These are phyloP conservation scores for Masnerella sp. DNA, from an alignment of 2,888 invertebrate genomes.

Conservation along the genomic window DNA sequence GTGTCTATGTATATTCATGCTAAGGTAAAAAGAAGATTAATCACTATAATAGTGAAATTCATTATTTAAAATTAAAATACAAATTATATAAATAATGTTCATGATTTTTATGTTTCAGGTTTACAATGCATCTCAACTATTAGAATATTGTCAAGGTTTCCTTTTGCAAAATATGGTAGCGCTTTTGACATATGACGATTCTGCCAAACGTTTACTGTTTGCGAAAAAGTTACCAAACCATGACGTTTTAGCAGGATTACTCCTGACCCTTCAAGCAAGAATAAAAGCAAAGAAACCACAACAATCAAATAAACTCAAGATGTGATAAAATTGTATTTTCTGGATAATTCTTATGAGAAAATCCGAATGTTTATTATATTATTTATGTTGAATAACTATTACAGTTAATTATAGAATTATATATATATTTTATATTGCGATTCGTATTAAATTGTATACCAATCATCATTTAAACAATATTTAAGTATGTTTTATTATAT, in stretches of 20 bases:
- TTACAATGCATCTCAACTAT: slow-evolving; percentile 89
- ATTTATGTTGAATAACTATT: background rate
- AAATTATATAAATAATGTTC: no score
- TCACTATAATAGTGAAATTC: background rate
- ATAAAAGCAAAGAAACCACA: slow-evolving; percentile 82
- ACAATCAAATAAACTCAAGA: slow-evolving; percentile 61
- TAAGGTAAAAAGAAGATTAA: slow-evolving; percentile 80
- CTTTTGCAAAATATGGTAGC: slow-evolving; percentile 96
- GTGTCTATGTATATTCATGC: slow-evolving; percentile 96
- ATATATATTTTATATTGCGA: no score
- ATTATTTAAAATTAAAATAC: background rate
- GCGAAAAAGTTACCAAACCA: slow-evolving; percentile 94
- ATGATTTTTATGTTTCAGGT: slow-evolving; percentile 80
- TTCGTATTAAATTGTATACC: no score
- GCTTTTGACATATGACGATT: slow-evolving; percentile 93
- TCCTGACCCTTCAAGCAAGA: slow-evolving; percentile 88
- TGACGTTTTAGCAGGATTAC: slow-evolving; percentile 90
- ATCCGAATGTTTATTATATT: background rate
- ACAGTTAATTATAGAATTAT: no score
- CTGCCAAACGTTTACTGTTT: slow-evolving; percentile 90
- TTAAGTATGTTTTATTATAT: no score
- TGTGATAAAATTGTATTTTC: slow-evolving; percentile 26
- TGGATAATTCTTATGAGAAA: background rate
- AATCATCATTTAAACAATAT: no score
- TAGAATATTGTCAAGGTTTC: slow-evolving; percentile 95